Evolutionary conservation across 2,888 invertebrate genomes (phyloP), one percentile per base, ranked within the genome.

Genomic region (Erebia palarica): DNA sequence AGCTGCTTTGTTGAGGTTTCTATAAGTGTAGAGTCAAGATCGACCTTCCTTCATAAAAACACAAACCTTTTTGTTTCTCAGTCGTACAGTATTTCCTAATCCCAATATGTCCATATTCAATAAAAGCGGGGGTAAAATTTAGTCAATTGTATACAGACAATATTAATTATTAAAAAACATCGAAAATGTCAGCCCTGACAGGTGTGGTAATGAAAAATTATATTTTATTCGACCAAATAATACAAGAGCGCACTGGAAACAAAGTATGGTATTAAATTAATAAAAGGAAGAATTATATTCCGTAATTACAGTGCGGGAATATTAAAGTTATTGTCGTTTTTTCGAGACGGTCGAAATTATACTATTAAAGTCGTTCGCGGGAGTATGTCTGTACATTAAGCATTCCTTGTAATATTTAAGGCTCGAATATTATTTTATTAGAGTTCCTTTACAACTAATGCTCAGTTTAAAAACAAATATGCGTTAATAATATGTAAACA

Each of bases 181-280:
- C 72, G 73, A 77, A 76, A 75, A 76, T 75, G 77, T 72, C 78
- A 75, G 73, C 71, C 71, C 63, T 75, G 76, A 75, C 77, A 76
- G 76, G 76, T 77, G 75, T 73, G 57, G 76, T 72, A 75, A 75
- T 78, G 75, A 77, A 77, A 75, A 75, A 77, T 76, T 76, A 75
- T 75, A 78, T 77, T 78, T 78, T 78, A 78, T 77, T 76, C 74
- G 77, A 77, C 75, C 70, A 73, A 74, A 76, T 73, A 74, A 76
- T 73, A 73, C 75, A 76, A 73, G 73, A 74, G 71, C 71, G 71
- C 73, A 73, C 68, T 75, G 73, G 75, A 73, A 74, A 78, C 73
- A 77, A 74, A 75, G 73, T 74, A 75, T 73, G 47, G 70, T 74
- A 72, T 75, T 75, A 76, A 75, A 78, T 78, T 73, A 76, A 76